Percentiles rank a stretch among this genome's conserved stretches.
Conservation (phyloP, 2,888 invertebrate species). For the Polyploca ridens region DNA sequence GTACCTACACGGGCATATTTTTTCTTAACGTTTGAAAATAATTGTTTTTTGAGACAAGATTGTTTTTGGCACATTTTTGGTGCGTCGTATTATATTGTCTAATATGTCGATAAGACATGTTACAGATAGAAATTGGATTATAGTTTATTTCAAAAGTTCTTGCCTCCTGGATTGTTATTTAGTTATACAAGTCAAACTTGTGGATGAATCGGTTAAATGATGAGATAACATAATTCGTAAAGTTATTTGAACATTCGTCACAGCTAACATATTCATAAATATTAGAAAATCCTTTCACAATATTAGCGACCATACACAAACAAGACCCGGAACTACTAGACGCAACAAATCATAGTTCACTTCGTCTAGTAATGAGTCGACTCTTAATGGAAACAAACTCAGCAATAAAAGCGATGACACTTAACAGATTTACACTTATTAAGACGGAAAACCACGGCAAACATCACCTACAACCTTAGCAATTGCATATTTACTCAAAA, state of each 20-base stretch:
- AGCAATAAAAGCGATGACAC: conserved; percentile 50
- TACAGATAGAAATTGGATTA: background rate
- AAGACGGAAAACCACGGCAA: conserved; percentile 53
- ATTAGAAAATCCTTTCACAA: background rate
- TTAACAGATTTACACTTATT: conserved; percentile 67
- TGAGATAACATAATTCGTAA: background rate
- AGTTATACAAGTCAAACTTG: background rate
- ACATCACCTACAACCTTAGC: conserved; percentile 43
- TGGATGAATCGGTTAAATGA: background rate
- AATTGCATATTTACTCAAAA: conserved; percentile 32
- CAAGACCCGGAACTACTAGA: conserved; percentile 8
- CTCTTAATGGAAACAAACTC: conserved; percentile 46
- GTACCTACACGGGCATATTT: conserved; percentile 16
- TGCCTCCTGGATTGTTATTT: background rate
- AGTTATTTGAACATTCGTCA: background rate
- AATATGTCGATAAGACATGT: background rate
- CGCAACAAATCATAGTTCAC: conserved; percentile 7
- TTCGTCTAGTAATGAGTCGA: conserved; percentile 31
- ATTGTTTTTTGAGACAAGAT: too few species aligned
- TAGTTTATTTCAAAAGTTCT: too few species aligned
- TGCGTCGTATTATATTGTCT: too few species aligned
- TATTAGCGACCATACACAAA: conserved; percentile 2
- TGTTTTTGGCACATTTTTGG: too few species aligned
- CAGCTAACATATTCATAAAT: background rate
- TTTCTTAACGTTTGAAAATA: too few species aligned